Conservation (phyloP, 2,888 invertebrate species). For the Ryuthela nishihirai region DNA sequence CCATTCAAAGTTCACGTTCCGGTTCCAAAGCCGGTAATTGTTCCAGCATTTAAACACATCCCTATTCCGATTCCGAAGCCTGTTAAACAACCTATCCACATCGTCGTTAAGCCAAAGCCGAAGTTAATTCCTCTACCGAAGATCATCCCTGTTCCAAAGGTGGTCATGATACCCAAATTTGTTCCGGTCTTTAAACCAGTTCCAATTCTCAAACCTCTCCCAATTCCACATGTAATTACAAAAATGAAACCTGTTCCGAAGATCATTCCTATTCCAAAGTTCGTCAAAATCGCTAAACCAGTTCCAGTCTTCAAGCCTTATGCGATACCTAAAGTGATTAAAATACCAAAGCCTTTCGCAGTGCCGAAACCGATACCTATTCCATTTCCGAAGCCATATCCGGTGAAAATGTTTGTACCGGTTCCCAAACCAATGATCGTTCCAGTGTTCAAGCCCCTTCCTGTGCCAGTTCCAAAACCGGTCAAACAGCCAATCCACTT, state of each 20-base stretch:
- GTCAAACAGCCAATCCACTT: constrained; percentile 27
- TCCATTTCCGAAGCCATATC: constrained; percentile 21
- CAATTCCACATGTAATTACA: constrained; percentile 15
- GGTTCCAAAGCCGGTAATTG: constrained; percentile 15
- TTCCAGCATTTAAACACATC: constrained; percentile 17
- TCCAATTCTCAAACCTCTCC: constrained; percentile 13
- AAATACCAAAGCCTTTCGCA: constrained; percentile 17
- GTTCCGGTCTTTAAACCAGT: constrained; percentile 21
- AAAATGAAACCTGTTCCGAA: constrained; percentile 28
- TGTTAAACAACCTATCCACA: constrained; percentile 25
- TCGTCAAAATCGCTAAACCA: constrained; percentile 25
- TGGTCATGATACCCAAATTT: constrained; percentile 18
- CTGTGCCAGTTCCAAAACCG: constrained; percentile 22
- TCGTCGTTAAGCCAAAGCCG: constrained; percentile 13
- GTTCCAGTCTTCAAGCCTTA: constrained; percentile 20
- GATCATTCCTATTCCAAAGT: constrained; percentile 24
- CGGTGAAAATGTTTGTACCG: constrained; percentile 10
- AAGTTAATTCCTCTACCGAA: constrained; percentile 12
- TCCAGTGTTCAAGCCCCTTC: constrained; percentile 16
- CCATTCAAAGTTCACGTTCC: constrained; percentile 23
- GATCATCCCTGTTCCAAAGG: constrained; percentile 16
- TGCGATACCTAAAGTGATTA: constrained; percentile 16
- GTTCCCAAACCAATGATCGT: constrained; percentile 19
- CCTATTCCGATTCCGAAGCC: constrained; percentile 23
- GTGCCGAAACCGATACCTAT: constrained; percentile 21